Evolutionary conservation across 2,888 invertebrate species (phyloP).

Genomic region (Omphaloscelis lunosa): DNA sequence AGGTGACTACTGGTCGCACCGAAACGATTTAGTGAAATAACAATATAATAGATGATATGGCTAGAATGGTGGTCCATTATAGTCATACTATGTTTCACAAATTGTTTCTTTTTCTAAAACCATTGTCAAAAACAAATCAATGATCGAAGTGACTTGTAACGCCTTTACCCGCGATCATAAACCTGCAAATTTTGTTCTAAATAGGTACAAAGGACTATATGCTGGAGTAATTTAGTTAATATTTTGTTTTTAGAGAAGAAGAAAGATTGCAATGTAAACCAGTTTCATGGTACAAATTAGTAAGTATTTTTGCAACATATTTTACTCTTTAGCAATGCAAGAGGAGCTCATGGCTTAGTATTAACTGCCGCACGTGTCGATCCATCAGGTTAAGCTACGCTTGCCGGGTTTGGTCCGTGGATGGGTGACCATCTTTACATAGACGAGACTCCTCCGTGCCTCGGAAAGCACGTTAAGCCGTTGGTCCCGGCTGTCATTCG

Average conservation of each 20-base stretch:
- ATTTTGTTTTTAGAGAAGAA: conserved; percentile 76
- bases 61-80: no score
- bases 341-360: no score
- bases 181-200: not conserved
- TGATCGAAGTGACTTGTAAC: not conserved
- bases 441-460: no score
- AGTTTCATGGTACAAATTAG: conserved; percentile 79
- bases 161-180: not conserved
- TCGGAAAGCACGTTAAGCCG: no score
- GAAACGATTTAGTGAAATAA: not conserved
- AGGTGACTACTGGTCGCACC: no score
- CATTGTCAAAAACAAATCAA: not conserved
- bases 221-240: not conserved
- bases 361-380: no score
- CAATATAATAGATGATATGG: no score
- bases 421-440: no score
- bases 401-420: no score
- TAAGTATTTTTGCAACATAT: conserved; percentile 72
- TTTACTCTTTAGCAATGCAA: not conserved
- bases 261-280: conserved; percentile 66
- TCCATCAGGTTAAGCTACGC: no score
- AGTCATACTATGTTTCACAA: no score
- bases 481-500: no score
- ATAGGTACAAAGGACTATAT: not conserved
- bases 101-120: not conserved